Conservation (phyloP, 2,797 vertebrate species). For the Protosalanx chinensis region DNA sequence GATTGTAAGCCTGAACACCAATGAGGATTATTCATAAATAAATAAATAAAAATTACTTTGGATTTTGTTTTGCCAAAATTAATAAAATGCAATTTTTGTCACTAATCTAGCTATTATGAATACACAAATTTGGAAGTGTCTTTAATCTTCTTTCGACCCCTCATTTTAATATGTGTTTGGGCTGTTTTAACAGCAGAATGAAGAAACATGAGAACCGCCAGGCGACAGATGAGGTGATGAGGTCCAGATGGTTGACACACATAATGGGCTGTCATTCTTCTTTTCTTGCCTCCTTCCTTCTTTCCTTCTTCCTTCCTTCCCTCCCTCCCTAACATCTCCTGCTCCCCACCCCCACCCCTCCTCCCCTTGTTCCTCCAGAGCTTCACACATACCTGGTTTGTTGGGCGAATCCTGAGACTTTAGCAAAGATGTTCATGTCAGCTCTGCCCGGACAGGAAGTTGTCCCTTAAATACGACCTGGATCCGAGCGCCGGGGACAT, state of each 20-base stretch:
- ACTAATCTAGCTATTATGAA: no score
- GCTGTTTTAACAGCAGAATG: no score
- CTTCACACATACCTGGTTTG: slow-evolving; percentile 75
- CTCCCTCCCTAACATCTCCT: not conserved
- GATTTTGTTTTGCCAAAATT: not conserved
- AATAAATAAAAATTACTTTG: not conserved
- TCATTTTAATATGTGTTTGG: no score
- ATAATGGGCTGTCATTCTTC: no score
- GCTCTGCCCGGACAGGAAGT: slow-evolving; percentile 65
- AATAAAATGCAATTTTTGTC: not conserved
- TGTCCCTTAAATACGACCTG: slow-evolving; percentile 72
- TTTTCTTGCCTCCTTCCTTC: no score
- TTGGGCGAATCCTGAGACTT: slow-evolving; percentile 76
- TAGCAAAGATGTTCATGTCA: slow-evolving; percentile 83
- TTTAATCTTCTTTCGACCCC: no score
- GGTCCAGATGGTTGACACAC: not conserved
- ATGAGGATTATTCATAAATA: no score
- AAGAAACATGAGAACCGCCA: no score
- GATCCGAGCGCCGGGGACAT: slow-evolving; percentile 48
- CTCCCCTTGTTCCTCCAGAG: slow-evolving; percentile 14
- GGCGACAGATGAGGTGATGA: no score
- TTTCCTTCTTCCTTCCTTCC: no score
- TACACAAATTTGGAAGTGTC: no score
- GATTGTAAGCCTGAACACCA: not conserved
- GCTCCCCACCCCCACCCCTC: not conserved